phyloP scores from a whole-genome alignment of 2,888 invertebrate genomes.

The Mimas tiliae region DNA sequence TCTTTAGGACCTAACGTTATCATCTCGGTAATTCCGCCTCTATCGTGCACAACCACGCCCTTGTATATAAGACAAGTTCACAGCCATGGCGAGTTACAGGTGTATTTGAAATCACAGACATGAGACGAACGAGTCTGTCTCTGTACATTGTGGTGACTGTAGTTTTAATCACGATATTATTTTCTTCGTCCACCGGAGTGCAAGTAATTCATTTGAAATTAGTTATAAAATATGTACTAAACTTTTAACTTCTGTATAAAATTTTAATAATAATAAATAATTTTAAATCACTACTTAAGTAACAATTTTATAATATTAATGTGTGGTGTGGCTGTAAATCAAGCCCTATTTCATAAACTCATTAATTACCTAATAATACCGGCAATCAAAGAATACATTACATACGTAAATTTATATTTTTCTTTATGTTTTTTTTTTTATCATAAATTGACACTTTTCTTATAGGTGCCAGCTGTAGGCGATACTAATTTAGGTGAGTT shows the following conservation, averaged over 20 bases:
- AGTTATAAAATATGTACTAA: too few species aligned
- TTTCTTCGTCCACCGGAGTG: slow-evolving; percentile 50
- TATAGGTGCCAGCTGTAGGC: slow-evolving; percentile 45
- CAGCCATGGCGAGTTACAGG: slow-evolving; percentile 70
- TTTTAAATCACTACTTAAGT: too few species aligned
- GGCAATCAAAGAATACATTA: too few species aligned
- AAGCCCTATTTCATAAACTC: too few species aligned
- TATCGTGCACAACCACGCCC: slow-evolving; percentile 72
- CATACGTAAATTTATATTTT: not conserved
- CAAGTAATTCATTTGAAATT: slow-evolving; percentile 50
- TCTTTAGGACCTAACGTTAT: slow-evolving; percentile 51
- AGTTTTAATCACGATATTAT: slow-evolving; percentile 50
- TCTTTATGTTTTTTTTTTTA: not conserved
- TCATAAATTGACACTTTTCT: slow-evolving; percentile 36
- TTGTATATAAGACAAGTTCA: slow-evolving; percentile 80
- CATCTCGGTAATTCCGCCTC: slow-evolving; percentile 67
- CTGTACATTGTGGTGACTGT: slow-evolving; percentile 49
- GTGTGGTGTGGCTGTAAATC: too few species aligned
- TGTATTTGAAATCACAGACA: slow-evolving; percentile 56
- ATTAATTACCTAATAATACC: too few species aligned
- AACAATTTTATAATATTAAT: too few species aligned
- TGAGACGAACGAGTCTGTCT: slow-evolving; percentile 55
- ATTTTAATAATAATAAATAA: too few species aligned
- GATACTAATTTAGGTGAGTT: slow-evolving; percentile 9
- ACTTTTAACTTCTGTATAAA: too few species aligned